Evolutionary conservation across 1,140 invertebrate species (phyloP), one percentile per base, ranked within the genome.

Genomic region (Drosophila arizonae): DNA sequence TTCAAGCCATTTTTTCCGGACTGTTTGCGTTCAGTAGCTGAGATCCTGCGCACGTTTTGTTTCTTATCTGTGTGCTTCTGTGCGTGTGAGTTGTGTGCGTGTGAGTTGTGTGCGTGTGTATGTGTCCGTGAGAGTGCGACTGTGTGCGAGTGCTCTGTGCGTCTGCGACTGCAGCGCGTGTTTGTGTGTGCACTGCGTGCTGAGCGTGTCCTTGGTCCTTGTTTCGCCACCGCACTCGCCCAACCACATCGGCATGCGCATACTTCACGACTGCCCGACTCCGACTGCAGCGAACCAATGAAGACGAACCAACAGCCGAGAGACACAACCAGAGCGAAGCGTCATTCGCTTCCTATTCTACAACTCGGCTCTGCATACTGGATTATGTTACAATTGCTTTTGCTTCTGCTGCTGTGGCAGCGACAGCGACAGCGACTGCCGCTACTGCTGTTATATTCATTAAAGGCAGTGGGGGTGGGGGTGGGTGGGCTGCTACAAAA

Each of bases 1-100:
- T 89, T 78, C 71, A 75, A 72, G 62, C 66, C 67, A 87, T 87
- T 87, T 90, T 90, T 87, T 81, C 86, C 77, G 77, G 72, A 75
- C 77, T 82, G 77, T 90, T 80, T 87, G 68, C 64, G 75, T 68
- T 56, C 61, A 80, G 78, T 76, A 73, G 77, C 70, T 70, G 79
- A 87, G 67, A 81, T 85, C 82, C 86, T 90, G 81, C 85, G 81
- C 81, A 90, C 79, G 70, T 61, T 73, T 81, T 70, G 46, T 75
- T 80, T 80, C 60, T 76, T 79, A 77, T 80, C 71, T 70, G 61
- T 78, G 51, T 82, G 43, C 17, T 46, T 33, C 17, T 50, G 9
- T 24, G 46, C 17, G 21, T 21, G 46, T 68, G 36, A 54, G 50
- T n/a, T 65, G 57, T 72, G 63, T 64, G 50, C 63, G 48, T 60